phyloP scores from a whole-genome alignment of 2,113 vertebrate genomes.

The Aspidoscelis tigris region DNA sequence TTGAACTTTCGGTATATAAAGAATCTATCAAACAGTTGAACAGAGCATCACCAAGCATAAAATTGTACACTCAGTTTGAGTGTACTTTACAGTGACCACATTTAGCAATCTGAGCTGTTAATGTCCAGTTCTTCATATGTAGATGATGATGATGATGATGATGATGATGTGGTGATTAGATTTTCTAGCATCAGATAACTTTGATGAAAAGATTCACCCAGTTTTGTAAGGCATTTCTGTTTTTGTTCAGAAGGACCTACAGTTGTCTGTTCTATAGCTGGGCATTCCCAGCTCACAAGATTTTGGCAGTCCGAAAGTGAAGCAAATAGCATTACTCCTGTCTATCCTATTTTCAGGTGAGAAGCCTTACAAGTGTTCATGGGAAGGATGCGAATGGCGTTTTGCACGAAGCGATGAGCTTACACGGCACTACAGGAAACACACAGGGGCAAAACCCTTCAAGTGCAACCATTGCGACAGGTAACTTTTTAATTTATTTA shows the following conservation, averaged over 20 bases:
- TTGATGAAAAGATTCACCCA: not conserved
- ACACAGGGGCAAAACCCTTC: constrained; percentile 99
- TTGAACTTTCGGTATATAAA: not conserved
- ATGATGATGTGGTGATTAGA: not conserved
- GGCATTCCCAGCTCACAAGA: not conserved
- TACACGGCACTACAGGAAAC: constrained; percentile 99
- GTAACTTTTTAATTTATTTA: constrained; percentile 72
- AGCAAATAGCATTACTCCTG: constrained; percentile 50
- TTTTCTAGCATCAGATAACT: not conserved
- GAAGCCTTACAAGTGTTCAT: constrained; percentile 99
- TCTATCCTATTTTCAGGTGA: constrained; percentile 82
- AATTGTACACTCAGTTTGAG: not conserved
- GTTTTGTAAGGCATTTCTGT: not conserved
- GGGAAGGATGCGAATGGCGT: constrained; percentile 99
- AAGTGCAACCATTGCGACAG: constrained; percentile 99
- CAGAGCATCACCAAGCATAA: not conserved
- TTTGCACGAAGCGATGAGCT: constrained; percentile 99
- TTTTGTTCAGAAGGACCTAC: too few species aligned
- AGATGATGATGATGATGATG: not conserved
- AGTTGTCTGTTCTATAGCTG: too few species aligned
- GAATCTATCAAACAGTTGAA: not conserved
- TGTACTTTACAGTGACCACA: not conserved
- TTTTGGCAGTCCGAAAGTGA: constrained; percentile 3
- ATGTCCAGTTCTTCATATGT: not conserved
- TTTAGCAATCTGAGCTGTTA: not conserved